phyloP scores from a whole-genome alignment of 2,113 vertebrate genomes.

The Tragelaphus buxtoni region DNA sequence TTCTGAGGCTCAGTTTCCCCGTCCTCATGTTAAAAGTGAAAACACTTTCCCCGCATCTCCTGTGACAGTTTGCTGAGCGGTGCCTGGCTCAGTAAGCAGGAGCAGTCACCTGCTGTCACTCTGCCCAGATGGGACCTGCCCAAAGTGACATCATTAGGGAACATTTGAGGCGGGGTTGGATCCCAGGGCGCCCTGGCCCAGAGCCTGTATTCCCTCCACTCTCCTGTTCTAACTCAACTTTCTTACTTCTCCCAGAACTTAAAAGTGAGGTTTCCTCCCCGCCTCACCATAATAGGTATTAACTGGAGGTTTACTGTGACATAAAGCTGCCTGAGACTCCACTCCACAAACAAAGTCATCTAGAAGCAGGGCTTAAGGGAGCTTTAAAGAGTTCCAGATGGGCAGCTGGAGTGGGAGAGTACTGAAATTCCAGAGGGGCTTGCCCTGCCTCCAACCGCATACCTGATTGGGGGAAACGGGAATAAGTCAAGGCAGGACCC shows the following conservation, averaged over 20 bases:
- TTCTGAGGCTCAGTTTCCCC: not conserved
- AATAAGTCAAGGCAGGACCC: not conserved
- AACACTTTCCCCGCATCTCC: not conserved
- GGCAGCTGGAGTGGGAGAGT: not conserved
- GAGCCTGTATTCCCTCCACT: not conserved
- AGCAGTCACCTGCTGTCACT: not conserved
- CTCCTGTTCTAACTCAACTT: conserved; percentile 5
- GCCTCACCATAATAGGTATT: not conserved
- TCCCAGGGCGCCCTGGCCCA: not conserved
- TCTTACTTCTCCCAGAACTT: not conserved
- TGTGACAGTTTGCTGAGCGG: not conserved
- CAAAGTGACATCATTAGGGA: not conserved
- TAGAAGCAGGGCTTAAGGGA: not conserved
- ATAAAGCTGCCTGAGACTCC: not conserved
- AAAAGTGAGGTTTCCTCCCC: not conserved
- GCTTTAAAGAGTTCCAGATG: conserved; percentile 25
- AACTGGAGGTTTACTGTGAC: not conserved
- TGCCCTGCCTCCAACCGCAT: not conserved
- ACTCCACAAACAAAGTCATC: not conserved
- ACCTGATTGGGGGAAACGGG: not conserved
- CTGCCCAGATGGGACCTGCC: not conserved
- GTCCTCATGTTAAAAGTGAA: not conserved
- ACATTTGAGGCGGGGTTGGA: not conserved
- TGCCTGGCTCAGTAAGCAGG: not conserved
- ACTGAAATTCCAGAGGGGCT: not conserved